Evolutionary conservation across 2,113 vertebrate genomes (phyloP).

Genomic region (Onychorhynchus coronatus): DNA sequence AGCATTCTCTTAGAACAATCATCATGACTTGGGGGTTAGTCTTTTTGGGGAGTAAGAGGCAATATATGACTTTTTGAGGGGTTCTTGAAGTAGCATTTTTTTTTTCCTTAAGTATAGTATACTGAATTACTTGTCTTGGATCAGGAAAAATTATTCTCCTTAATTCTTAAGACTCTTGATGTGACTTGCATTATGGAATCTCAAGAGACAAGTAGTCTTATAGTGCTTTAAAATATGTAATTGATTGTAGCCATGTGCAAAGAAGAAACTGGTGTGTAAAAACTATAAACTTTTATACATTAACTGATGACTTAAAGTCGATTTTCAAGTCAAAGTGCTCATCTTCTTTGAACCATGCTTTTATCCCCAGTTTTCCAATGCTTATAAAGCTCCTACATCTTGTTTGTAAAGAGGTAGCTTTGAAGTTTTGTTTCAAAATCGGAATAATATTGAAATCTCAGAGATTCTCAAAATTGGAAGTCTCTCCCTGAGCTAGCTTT

Average conservation of each 20-base stretch:
- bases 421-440: neutral
- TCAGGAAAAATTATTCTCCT: neutral
- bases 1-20: neutral
- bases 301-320: neutral
- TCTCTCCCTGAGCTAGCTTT: neutral
- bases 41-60: neutral
- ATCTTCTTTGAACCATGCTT: neutral
- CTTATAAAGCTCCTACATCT: neutral
- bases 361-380: neutral
- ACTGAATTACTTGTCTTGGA: neutral
- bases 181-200: neutral
- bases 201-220: neutral
- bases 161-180: neutral
- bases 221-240: neutral
- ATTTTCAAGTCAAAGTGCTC: neutral
- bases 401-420: neutral
- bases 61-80: neutral
- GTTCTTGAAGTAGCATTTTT: neutral
- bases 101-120: neutral
- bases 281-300: neutral
- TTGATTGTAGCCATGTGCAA: neutral
- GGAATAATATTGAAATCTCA: neutral
- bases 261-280: neutral
- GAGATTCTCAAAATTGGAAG: neutral
- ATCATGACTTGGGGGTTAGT: neutral